Conservation (phyloP, 2,888 invertebrate genomes). For the Eudasyphora cyanicolor region DNA sequence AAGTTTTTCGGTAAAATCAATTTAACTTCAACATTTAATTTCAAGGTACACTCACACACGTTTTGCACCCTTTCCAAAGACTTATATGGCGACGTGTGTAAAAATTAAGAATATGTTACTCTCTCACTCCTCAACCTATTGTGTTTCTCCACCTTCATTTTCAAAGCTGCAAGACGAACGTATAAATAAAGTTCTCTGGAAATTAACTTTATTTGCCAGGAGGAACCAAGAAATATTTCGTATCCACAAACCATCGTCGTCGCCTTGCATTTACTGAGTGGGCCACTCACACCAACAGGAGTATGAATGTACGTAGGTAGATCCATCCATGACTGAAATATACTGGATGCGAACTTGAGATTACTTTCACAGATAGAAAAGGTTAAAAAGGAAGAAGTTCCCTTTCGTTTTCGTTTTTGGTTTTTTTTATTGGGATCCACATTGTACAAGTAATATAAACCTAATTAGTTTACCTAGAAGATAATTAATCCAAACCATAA, state of each 20-base stretch:
- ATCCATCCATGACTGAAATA: too few species aligned
- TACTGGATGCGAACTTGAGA: not conserved
- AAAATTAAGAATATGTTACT: too few species aligned
- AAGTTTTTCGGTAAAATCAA: slow-evolving; percentile 25
- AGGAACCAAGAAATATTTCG: slow-evolving; percentile 13
- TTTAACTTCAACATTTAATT: slow-evolving; percentile 19
- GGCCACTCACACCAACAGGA: not conserved
- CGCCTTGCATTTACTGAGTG: not conserved
- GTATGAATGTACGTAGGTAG: not conserved
- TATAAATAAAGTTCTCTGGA: slow-evolving; percentile 32
- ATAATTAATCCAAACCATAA: slow-evolving; percentile 58
- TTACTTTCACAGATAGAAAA: not conserved
- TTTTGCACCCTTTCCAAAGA: not conserved
- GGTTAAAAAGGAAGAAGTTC: slow-evolving; percentile 13
- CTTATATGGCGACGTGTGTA: not conserved
- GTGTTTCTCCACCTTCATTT: not conserved
- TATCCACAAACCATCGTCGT: not conserved
- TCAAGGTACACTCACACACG: slow-evolving; percentile 7
- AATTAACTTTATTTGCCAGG: slow-evolving; percentile 8
- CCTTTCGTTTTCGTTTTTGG: not conserved
- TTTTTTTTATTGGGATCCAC: not conserved
- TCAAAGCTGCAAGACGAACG: not conserved
- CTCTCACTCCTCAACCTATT: not conserved
- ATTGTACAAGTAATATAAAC: slow-evolving; percentile 43
- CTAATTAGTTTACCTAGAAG: slow-evolving; percentile 57